Evolutionary conservation across 1,140 invertebrate species (phyloP).

Genomic region (Caenorhabditis elegans): WBcel235 BX284603.4:13730001-13730500

Average conservation of each 20-base stretch:
- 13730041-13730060: too few relatives aligned
- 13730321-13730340: background rate
- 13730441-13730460: constrained; percentile 66
- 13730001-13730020: background rate
- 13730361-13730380: constrained; percentile 56
- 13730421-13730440: constrained; percentile 66
- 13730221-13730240: constrained; percentile 62
- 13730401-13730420: constrained; percentile 65
- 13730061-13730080: constrained; percentile 63
- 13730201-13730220: constrained; percentile 66
- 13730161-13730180: constrained; percentile 64
- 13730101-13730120: constrained; percentile 62
- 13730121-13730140: constrained; percentile 62
- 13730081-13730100: constrained; percentile 61
- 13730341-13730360: background rate
- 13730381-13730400: constrained; percentile 62
- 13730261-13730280: background rate
- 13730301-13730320: background rate
- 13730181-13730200: constrained; percentile 65
- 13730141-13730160: constrained; percentile 64
- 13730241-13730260: constrained; percentile 51
- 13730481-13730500: constrained; percentile 63
- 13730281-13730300: background rate
- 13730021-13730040: too few relatives aligned
- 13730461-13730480: constrained; percentile 57